Percentiles rank a stretch among this genome's conserved stretches.
These are phyloP conservation scores for Wiebesia pumilae DNA, from an alignment of 1,140 invertebrate genomes.

Conservation along the genomic window DNA sequence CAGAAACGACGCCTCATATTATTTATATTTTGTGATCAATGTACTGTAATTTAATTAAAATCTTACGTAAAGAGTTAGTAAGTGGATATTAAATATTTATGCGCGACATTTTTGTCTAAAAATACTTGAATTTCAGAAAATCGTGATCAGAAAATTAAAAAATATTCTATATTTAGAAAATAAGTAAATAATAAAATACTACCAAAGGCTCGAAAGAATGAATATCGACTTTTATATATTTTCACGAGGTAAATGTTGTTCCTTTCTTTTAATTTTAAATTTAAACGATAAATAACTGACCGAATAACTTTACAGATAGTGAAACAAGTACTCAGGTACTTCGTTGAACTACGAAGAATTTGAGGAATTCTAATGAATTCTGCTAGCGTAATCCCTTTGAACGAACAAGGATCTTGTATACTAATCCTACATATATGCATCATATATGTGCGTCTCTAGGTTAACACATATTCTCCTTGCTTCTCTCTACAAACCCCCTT, in stretches of 20 bases:
- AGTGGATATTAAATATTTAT: no score
- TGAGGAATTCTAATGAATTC: slow-evolving; percentile 21
- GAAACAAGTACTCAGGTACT: not conserved
- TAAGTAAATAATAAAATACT: no score
- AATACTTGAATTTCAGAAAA: no score
- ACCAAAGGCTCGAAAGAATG: no score
- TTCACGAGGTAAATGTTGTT: not conserved
- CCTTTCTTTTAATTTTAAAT: not conserved
- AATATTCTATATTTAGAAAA: no score
- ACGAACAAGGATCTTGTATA: not conserved
- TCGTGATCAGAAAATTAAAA: no score
- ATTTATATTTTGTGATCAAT: no score
- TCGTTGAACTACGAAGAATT: not conserved
- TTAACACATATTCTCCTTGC: not conserved
- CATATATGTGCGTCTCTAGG: not conserved
- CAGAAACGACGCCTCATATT: no score
- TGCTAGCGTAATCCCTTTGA: slow-evolving; percentile 15
- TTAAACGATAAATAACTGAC: not conserved
- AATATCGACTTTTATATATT: no score
- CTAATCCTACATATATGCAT: not conserved
- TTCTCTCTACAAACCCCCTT: not conserved
- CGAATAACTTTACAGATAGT: not conserved
- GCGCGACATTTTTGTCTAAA: no score
- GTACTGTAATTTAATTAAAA: no score
- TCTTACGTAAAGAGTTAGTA: no score